Base-by-base conservation (phyloP, 2,113 vertebrate genomes). In the Azemiops feae region DNA sequence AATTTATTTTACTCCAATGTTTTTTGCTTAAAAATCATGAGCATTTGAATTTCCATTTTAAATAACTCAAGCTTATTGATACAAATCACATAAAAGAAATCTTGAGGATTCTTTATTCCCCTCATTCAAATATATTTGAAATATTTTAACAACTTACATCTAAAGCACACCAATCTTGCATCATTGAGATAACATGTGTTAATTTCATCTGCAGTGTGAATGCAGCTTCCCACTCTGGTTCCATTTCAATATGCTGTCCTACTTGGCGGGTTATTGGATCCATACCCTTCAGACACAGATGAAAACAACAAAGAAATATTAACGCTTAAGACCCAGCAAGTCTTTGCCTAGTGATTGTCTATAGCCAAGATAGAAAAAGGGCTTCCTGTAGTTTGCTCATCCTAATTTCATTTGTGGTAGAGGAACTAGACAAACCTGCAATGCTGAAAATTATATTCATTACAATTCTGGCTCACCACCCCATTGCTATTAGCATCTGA, bases 181-280 rank as follows among this genome's bases (percentile, higher is more conserved):
- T 99, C 99, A 99, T 99, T 89, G 99, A 98, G 96, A 99, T 99
- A 96, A 99, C 98, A 92, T 99, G 98, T 0, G 99, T 99, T 92
- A 99, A 97, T 93, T 99, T 99, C 99, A 99, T 99, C 95, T 99
- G 99, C 81, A 99, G 97, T 0, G 99, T 99, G 96, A 99, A 99
- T 5, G 99, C 99, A 27, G 99, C 99, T 97, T 99, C 99, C 99
- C 99, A 99, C 89, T 99, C 99, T 0, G 99, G 99, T 96, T 99
- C 99, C 99, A 99, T 99, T 97, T 99, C 99, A n/a, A 99, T 99
- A 96, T 99, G 99, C 90, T 99, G 99, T 11, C 99, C 99, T 81
- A 99, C 98, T 97, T 99, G 99, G 57, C 99, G 98, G 57, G 99
- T 98, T 96, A 99, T 98, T 0, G 99, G 99, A 96, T 99, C 99